phyloP scores from a whole-genome alignment of 1,140 invertebrate genomes.

The Aporrectodea caliginosa region DNA sequence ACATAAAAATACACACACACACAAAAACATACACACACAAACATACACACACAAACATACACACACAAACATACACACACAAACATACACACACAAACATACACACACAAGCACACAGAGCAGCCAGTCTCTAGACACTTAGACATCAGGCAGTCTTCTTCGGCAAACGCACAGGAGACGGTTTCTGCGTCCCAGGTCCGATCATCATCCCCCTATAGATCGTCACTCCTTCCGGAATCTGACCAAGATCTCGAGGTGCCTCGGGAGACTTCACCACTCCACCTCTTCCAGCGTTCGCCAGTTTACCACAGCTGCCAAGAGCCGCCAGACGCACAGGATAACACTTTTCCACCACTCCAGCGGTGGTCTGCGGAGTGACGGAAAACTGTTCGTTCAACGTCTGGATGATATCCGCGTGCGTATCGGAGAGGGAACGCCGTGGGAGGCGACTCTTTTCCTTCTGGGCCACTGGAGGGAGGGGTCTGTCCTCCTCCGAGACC shows the following conservation, averaged over 20 bases:
- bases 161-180: too few species aligned
- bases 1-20: too few species aligned
- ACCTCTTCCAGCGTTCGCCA: not conserved
- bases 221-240: not conserved
- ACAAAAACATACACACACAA: too few species aligned
- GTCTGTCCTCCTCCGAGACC: not conserved
- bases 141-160: too few species aligned
- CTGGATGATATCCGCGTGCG: not conserved
- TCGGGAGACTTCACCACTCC: not conserved
- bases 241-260: not conserved
- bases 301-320: not conserved
- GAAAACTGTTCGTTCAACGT: not conserved
- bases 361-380: not conserved
- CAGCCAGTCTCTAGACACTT: too few species aligned
- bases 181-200: too few species aligned
- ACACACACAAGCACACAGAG: too few species aligned
- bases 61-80: too few species aligned
- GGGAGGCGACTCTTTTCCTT: not conserved
- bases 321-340: not conserved
- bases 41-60: too few species aligned
- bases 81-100: too few species aligned
- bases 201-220: not conserved
- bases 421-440: not conserved
- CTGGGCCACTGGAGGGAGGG: not conserved
- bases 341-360: not conserved